Conservation (phyloP, 2,797 vertebrate genomes). For the Gymnoscopelus microlampas region DNA sequence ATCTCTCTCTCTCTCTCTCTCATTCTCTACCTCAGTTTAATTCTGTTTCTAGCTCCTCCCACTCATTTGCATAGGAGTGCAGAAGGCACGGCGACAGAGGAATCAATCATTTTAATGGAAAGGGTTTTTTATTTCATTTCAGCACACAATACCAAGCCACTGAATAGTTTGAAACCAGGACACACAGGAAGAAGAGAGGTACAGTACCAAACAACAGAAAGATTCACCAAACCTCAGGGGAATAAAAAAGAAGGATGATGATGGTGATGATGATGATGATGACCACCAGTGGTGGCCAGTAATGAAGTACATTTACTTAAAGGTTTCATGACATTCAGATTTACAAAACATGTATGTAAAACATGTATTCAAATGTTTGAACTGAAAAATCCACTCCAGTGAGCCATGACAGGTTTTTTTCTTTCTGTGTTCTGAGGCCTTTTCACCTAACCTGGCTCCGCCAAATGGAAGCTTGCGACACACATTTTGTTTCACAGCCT, state of each 20-base stretch:
- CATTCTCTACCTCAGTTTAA: background rate
- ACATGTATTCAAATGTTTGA: too few species aligned
- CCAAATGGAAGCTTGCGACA: too few species aligned
- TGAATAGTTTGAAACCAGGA: conserved; percentile 83
- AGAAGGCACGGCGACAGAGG: background rate
- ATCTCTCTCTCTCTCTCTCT: too few species aligned
- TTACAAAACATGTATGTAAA: too few species aligned
- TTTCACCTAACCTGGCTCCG: too few species aligned
- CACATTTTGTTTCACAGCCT: too few species aligned
- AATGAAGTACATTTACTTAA: too few species aligned
- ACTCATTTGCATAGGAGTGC: conserved; percentile 12
- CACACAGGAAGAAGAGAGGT: conserved; percentile 80
- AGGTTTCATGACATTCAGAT: too few species aligned
- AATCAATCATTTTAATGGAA: conserved; percentile 66
- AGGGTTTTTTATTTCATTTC: conserved; percentile 87
- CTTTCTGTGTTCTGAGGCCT: too few species aligned
- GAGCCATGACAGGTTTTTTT: too few species aligned
- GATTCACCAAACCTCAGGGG: conserved; percentile 64
- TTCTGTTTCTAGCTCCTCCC: background rate
- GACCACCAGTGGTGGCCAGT: too few species aligned
- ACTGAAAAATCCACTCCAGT: too few species aligned
- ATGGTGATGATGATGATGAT: background rate
- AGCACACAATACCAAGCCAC: conserved; percentile 86
- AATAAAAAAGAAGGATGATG: background rate
- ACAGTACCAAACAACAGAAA: conserved; percentile 47